phyloP scores from a whole-genome alignment of 2,888 invertebrate species.

The Lampropteryx suffumata region DNA sequence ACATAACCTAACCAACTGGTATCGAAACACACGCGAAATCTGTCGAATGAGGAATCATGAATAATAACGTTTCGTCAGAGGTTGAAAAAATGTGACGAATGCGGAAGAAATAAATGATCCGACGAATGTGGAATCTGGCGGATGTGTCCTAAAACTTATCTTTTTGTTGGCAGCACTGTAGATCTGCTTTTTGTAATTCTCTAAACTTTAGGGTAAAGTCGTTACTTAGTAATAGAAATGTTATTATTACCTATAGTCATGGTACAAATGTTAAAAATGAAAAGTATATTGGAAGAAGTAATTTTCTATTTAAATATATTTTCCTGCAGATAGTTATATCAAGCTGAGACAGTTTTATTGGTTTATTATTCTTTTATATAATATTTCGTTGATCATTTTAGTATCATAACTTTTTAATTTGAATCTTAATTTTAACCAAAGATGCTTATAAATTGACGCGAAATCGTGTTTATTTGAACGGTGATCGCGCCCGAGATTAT shows the following conservation, averaged over 20 bases:
- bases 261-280: too few relatives aligned
- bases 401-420: constrained; percentile 35
- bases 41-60: too few relatives aligned
- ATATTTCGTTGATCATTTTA: constrained; percentile 53
- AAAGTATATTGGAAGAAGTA: too few relatives aligned
- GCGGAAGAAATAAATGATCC: too few relatives aligned
- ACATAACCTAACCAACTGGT: too few relatives aligned
- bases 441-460: constrained; percentile 27
- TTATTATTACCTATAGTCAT: constrained; percentile 8
- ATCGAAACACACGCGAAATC: too few relatives aligned
- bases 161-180: too few relatives aligned
- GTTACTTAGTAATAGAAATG: constrained; percentile 22
- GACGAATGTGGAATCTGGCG: too few relatives aligned
- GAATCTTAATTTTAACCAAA: constrained; percentile 70
- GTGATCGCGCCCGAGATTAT: constrained; percentile 38
- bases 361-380: constrained; percentile 27
- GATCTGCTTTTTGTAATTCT: not conserved
- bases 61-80: too few relatives aligned
- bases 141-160: too few relatives aligned
- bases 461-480: constrained; percentile 27
- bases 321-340: too few relatives aligned
- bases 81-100: too few relatives aligned
- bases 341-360: not conserved
- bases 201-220: constrained; percentile 13
- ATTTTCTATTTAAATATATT: not conserved